Evolutionary conservation across 2,797 vertebrate genomes (phyloP).

Genomic region (Sylvilagus floridanus): DNA sequence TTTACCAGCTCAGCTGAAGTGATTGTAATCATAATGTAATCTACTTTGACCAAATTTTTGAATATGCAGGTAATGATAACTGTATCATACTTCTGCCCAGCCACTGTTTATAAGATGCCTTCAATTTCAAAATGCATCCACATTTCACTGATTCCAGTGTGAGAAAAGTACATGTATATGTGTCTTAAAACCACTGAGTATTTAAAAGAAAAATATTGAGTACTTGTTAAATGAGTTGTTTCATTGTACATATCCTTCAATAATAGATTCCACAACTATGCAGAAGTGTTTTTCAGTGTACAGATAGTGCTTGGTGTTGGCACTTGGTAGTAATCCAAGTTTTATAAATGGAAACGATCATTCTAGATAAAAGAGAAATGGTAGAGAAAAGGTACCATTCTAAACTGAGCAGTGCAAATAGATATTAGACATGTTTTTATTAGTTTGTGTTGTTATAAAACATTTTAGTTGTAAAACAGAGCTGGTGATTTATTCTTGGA

Average conservation of each 20-base stretch:
- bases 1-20: background rate
- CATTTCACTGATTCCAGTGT: background rate
- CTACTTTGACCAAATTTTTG: background rate
- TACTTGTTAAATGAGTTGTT: background rate
- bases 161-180: background rate
- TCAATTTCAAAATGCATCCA: background rate
- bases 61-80: background rate
- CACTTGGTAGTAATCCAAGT: background rate
- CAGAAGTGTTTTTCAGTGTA: background rate
- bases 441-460: background rate
- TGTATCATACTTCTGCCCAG: background rate
- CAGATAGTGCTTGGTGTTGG: background rate
- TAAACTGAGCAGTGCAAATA: background rate
- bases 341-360: background rate
- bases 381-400: background rate
- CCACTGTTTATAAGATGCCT: background rate
- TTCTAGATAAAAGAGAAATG: background rate
- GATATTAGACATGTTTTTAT: background rate
- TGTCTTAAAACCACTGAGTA: background rate
- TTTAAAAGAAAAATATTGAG: constrained; percentile 14
- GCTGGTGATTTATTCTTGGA: constrained; percentile 20
- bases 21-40: background rate
- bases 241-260: background rate
- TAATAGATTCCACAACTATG: background rate
- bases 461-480: constrained; percentile 21